Base-by-base conservation (phyloP, 2,797 vertebrate genomes). In the Petrocephalus schoutedeni region DNA sequence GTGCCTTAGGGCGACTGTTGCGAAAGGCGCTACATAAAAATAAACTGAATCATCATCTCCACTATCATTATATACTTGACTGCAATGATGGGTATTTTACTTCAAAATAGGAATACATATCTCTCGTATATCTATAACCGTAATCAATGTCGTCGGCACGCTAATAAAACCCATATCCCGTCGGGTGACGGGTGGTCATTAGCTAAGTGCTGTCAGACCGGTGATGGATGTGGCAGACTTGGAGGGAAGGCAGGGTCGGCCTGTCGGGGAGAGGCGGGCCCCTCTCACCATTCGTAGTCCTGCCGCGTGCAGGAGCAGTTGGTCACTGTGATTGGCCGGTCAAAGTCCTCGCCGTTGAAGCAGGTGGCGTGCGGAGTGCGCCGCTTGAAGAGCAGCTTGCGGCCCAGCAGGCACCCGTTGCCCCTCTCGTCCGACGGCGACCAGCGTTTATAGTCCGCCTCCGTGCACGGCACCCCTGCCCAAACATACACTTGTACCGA, bases 371-470 rank as follows among this genome's bases (percentile, higher is more conserved):
- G 98, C 1, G 98, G 97, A 0, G 97, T 98, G 86, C 98, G 96
- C 61, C 98, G 96, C 92, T 98, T 98, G 91, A 96, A 99, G 0
- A 98, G 97, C 0, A 97, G 95, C 94, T 98, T 97, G 19, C 98
- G 95, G 21, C 98, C 98, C 89, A 99, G 89, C 87, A 99, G 94
- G 90, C 98, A 99, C 23, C 97, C 97, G 0, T 97, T 99, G 0
- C 98, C 98, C 0, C 96, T 95, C 90, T 99, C 98, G 0, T 99
- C 98, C 0, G 98, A 99, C 0, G 98, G 98, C 0, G 98, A 98
- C 98, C 98, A 99, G 85, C 94, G 96, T 90, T 99, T 99, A 94
- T 99, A 99, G 95, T 99, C 98, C 0, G 97, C 97, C 80, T 99
- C 97, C 0, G 96, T 95, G 93, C 98, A 99, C 0, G 98, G 97